Percentiles rank a stretch among this genome's conserved stretches.
These are phyloP conservation scores for Cirrhinus mrigala DNA, from an alignment of 2,797 vertebrate genomes.

Conservation along the genomic window DNA sequence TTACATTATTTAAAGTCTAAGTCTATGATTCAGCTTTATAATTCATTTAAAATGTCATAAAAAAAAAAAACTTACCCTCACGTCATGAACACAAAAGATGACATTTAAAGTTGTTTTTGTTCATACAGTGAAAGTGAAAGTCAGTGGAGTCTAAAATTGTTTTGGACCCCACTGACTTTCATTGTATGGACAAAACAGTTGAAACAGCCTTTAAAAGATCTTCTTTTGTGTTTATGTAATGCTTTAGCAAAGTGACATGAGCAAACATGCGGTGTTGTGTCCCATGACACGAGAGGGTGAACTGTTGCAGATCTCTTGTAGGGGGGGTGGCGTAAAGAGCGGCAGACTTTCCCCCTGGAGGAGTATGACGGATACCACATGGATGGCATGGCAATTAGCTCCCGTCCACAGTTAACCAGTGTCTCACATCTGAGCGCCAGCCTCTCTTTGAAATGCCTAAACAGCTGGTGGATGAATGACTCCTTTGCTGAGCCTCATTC, in stretches of 20 bases:
- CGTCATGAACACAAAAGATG: no score
- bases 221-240: not conserved
- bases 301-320: not conserved
- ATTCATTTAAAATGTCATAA: not conserved
- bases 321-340: not conserved
- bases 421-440: constrained; percentile 39
- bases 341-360: constrained; percentile 24
- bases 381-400: constrained; percentile 56
- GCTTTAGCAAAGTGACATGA: not conserved
- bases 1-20: not conserved
- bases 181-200: not conserved
- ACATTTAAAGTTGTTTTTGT: not conserved
- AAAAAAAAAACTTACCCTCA: not conserved
- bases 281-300: not conserved
- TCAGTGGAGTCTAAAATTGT: not conserved
- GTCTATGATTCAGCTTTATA: not conserved
- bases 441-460: constrained; percentile 37
- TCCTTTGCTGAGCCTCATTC: constrained; percentile 31
- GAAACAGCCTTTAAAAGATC: not conserved
- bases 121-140: no score
- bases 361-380: constrained; percentile 25
- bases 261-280: not conserved
- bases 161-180: not conserved
- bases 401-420: constrained; percentile 46
- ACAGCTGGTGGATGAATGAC: constrained; percentile 33